Conservation (phyloP, 2,113 vertebrate genomes). For the Numida meleagris region DNA sequence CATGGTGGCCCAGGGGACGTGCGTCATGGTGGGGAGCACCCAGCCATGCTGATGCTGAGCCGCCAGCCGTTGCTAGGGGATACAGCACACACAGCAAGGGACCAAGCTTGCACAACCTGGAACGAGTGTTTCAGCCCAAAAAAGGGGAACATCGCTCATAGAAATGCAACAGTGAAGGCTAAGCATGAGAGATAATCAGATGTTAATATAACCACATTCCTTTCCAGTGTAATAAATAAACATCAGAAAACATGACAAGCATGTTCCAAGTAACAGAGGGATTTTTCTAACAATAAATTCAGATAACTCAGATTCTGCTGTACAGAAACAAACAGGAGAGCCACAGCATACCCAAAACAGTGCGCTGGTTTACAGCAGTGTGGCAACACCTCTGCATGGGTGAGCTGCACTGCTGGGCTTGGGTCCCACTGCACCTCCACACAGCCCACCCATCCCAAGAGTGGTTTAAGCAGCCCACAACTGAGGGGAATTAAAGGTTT, state of each 20-base stretch:
- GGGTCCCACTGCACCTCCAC: fast-evolving
- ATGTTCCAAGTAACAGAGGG: not conserved
- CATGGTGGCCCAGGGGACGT: not conserved
- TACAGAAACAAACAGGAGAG: not conserved
- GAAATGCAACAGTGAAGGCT: not conserved
- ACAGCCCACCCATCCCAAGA: not conserved
- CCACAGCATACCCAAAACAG: not conserved
- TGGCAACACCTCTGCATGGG: fast-evolving
- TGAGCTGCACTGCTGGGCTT: not conserved
- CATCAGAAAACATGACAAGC: not conserved
- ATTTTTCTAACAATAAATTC: not conserved
- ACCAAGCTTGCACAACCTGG: not conserved
- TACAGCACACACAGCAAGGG: constrained; percentile 42
- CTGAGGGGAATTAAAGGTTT: not conserved
- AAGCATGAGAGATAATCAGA: constrained; percentile 46
- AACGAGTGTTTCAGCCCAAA: constrained; percentile 57
- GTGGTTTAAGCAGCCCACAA: fast-evolving
- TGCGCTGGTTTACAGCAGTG: not conserved
- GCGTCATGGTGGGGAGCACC: not conserved
- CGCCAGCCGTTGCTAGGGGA: constrained; percentile 71
- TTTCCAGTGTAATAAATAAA: constrained; percentile 17
- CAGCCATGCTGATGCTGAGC: not conserved
- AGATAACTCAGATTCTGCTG: not conserved
- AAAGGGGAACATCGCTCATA: constrained; percentile 9
- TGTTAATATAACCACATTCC: not conserved